These are phyloP conservation scores for Bostrychus sinensis DNA, from an alignment of 2,113 vertebrate species.

Conservation along the genomic window DNA sequence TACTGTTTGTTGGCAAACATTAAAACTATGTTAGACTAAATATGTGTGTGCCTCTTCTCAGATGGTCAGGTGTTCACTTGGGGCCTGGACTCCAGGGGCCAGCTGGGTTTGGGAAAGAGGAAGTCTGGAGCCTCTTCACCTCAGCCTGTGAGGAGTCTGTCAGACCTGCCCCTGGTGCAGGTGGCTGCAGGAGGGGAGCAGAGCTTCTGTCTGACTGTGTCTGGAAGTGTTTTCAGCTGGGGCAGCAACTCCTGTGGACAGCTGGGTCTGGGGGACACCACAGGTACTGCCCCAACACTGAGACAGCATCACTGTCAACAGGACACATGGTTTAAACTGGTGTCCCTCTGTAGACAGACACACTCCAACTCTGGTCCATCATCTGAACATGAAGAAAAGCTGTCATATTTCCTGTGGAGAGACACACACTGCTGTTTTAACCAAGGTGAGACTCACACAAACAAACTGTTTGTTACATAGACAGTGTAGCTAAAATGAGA, in stretches of 20 bases:
- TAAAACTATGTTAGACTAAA: no score
- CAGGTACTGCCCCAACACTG: constrained; percentile 23
- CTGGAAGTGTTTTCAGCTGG: constrained; percentile 88
- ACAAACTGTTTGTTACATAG: no score
- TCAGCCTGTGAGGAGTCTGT: constrained; percentile 74
- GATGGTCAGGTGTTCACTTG: constrained; percentile 79
- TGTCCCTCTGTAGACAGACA: constrained; percentile 82
- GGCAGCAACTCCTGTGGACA: constrained; percentile 89
- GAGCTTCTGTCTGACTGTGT: constrained; percentile 83
- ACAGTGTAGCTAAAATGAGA: no score
- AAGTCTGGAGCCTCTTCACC: constrained; percentile 27
- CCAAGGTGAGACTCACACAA: constrained; percentile 84
- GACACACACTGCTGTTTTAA: constrained; percentile 89
- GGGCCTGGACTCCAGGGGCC: constrained; percentile 83
- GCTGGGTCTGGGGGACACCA: constrained; percentile 80
- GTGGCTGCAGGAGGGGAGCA: constrained; percentile 88
- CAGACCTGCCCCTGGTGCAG: constrained; percentile 82
- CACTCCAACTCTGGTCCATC: constrained; percentile 83
- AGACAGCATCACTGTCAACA: background rate
- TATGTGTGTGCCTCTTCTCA: no score
- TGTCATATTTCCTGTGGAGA: constrained; percentile 89
- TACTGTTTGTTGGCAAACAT: no score
- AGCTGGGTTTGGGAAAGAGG: constrained; percentile 82
- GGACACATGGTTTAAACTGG: background rate
- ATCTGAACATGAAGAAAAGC: constrained; percentile 86